Conservation (phyloP, 2,113 vertebrate genomes). For the Siniperca knerii region DNA sequence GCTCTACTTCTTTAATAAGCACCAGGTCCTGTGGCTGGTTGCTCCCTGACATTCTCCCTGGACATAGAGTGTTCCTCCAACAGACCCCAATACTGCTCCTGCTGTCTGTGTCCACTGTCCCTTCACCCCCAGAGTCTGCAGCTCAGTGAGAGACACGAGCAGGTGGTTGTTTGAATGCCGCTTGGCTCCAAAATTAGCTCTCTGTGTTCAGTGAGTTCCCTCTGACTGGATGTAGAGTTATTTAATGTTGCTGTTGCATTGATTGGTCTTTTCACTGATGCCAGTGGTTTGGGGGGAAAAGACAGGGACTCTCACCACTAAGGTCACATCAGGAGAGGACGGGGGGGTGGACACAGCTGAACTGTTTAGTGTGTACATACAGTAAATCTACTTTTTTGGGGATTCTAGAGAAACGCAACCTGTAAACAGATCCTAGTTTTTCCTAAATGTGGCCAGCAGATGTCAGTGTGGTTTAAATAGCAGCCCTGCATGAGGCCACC, state of each 20-base stretch:
- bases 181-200: conserved; percentile 73
- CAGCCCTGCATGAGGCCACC: neutral
- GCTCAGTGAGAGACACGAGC: conserved; percentile 68
- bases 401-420: neutral
- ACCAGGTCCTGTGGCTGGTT: conserved; percentile 62
- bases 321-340: conserved; percentile 38
- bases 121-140: conserved; percentile 31
- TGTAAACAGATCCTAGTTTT: neutral
- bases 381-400: neutral
- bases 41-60: conserved; percentile 72
- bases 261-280: conserved; percentile 53
- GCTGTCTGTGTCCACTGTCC: conserved; percentile 11
- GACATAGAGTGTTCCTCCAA: conserved; percentile 30
- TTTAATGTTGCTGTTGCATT: conserved; percentile 61
- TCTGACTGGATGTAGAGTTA: conserved; percentile 49
- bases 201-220: conserved; percentile 48
- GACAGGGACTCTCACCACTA: conserved; percentile 5
- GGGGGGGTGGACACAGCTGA: conserved; percentile 14
- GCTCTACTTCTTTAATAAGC: conserved; percentile 75
- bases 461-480: conserved; percentile 51
- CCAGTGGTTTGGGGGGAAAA: conserved; percentile 14
- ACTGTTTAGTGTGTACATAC: conserved; percentile 19
- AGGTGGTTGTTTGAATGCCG: conserved; percentile 67
- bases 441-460: conserved; percentile 58
- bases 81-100: conserved; percentile 35